Base-by-base conservation (phyloP, 2,113 vertebrate genomes). In the Dendropsophus ebraccatus region DNA sequence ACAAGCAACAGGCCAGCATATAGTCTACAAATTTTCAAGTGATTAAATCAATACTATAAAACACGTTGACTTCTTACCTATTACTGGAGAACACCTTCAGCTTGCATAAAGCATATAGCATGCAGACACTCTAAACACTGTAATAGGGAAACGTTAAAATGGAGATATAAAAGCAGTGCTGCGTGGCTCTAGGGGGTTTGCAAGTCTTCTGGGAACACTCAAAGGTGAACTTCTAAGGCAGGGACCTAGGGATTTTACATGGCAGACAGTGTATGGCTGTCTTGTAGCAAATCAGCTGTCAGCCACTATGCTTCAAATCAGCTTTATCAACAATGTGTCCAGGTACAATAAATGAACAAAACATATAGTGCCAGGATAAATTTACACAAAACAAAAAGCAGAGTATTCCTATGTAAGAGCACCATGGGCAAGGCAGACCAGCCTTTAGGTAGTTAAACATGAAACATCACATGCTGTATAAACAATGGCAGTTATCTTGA, bases 231-330 rank as follows among this genome's bases (percentile, higher is more conserved):
- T 81, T 87, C 85, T 87, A 87, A 87, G 85, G 52, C 81, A 81
- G 85, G 85, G 85, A 87, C 85, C 85, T 74, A 28, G 85, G 85
- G 85, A 87, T 81, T 84, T 81, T 25, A 81, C 76, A 73, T 86
- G 84, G 74, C 85, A 35, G 49, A 16, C 41, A 50, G 67, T 35
- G 85, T 74, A 87, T 81, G 85, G 85, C 41, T 81, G 67, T n/a
- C 41, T 32, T 35, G 78, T 37, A 87, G 49, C 85, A 87, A 87
- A 81, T 87, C 67, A 81, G 25, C 67, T 62, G 35, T 67, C 50
- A 74, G 23, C 69, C 21, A 72, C 23, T 47, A 56, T 54, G 25
- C 62, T 30, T 49, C 12, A 67, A 28, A 6, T 54, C 41, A 47
- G 16, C 25, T 9, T 65, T 21, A 28, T 21, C n/a, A 0, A 35